These are phyloP conservation scores for Lucilia sericata DNA, from an alignment of 1,140 invertebrate species.

Conservation along the genomic window DNA sequence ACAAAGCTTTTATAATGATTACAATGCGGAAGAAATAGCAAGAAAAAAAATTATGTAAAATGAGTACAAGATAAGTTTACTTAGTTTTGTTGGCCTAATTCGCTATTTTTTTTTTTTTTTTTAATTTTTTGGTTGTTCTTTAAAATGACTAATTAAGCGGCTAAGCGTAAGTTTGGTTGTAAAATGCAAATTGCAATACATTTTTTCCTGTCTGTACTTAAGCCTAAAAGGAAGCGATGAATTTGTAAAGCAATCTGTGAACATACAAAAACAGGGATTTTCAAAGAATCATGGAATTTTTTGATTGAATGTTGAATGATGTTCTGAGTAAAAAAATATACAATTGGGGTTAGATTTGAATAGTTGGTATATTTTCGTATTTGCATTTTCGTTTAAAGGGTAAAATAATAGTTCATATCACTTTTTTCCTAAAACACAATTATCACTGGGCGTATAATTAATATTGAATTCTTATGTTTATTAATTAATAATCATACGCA, in stretches of 20 bases:
- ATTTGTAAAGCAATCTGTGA: neutral
- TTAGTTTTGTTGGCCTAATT: constrained; percentile 33
- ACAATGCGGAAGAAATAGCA: constrained; percentile 1
- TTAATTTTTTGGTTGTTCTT: neutral
- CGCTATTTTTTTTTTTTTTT: neutral
- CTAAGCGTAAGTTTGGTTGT: constrained; percentile 22
- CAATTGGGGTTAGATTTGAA: too few species aligned
- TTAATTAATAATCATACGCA: neutral
- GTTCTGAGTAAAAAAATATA: too few species aligned
- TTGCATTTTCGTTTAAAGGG: too few species aligned
- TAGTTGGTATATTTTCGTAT: too few species aligned
- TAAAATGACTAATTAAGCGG: constrained; percentile 41
- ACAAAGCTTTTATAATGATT: constrained; percentile 31
- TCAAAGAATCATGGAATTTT: neutral
- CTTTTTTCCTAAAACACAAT: too few species aligned
- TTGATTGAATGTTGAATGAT: neutral
- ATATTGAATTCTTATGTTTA: neutral
- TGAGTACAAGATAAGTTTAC: constrained; percentile 13
- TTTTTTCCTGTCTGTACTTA: neutral
- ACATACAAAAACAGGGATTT: too few species aligned
- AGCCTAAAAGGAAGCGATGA: neutral
- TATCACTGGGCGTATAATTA: neutral
- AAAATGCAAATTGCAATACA: neutral
- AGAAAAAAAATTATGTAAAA: neutral
- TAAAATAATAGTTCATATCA: too few species aligned